These are phyloP conservation scores for Neomicropteryx cornuta DNA, from an alignment of 1,140 invertebrate genomes.

Conservation along the genomic window DNA sequence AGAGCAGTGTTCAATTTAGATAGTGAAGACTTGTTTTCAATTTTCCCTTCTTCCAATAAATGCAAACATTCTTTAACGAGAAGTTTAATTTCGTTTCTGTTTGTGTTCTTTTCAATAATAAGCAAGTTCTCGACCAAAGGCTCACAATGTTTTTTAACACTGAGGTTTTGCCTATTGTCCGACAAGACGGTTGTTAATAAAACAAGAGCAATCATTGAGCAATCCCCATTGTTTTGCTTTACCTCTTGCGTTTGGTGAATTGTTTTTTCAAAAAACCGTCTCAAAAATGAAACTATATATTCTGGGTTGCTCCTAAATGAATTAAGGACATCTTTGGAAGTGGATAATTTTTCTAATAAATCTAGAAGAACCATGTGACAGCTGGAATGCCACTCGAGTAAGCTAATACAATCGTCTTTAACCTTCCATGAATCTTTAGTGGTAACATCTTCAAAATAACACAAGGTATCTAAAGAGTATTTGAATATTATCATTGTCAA, in stretches of 20 bases:
- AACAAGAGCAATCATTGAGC: slow-evolving; percentile 37
- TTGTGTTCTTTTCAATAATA: slow-evolving; percentile 15
- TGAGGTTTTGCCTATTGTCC: slow-evolving; percentile 18
- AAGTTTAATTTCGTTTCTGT: slow-evolving; percentile 15
- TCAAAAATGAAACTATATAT: slow-evolving; percentile 28
- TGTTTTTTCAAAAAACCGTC: slow-evolving; percentile 23
- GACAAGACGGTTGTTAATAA: slow-evolving; percentile 32
- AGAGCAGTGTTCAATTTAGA: slow-evolving; percentile 51
- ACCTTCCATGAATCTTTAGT: slow-evolving; percentile 23
- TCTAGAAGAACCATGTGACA: slow-evolving; percentile 19
- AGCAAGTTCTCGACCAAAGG: slow-evolving; percentile 14
- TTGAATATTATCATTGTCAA: too few relatives aligned
- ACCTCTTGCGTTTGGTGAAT: slow-evolving; percentile 16
- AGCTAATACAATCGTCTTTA: slow-evolving; percentile 24
- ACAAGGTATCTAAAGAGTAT: too few relatives aligned
- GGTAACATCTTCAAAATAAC: slow-evolving; percentile 7
- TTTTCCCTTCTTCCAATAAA: slow-evolving; percentile 10
- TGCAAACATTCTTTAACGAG: slow-evolving; percentile 15
- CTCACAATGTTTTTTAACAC: slow-evolving; percentile 19
- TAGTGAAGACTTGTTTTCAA: slow-evolving; percentile 17
- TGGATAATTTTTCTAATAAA: slow-evolving; percentile 14
- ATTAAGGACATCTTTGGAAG: slow-evolving; percentile 18
- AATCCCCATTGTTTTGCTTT: slow-evolving; percentile 23
- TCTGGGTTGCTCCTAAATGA: slow-evolving; percentile 25
- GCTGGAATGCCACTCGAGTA: slow-evolving; percentile 24